phyloP scores from a whole-genome alignment of 2,888 invertebrate species.

The Drosophila emarginata region DNA sequence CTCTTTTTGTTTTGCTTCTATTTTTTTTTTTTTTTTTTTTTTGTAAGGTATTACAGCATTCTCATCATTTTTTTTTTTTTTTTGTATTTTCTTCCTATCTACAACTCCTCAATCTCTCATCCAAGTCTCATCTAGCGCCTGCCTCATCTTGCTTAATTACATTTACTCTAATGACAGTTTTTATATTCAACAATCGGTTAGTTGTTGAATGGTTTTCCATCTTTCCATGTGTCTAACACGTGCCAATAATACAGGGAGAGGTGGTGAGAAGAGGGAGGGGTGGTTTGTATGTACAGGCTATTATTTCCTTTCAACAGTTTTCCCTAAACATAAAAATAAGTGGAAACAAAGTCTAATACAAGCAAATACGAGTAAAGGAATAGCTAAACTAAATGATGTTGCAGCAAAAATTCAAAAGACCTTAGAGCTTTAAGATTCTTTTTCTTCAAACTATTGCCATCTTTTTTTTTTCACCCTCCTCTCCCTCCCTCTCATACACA shows the following conservation, averaged over 20 bases:
- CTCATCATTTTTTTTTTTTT: too few relatives aligned
- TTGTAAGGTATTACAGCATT: too few relatives aligned
- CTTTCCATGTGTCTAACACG: slow-evolving; percentile 55
- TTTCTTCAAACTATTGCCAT: neutral
- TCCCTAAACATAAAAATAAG: slow-evolving; percentile 61
- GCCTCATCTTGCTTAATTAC: slow-evolving; percentile 29
- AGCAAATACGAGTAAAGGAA: slow-evolving; percentile 9
- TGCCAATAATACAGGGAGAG: slow-evolving; percentile 37
- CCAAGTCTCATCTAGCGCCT: neutral
- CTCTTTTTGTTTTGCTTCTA: slow-evolving; percentile 7
- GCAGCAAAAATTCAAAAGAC: slow-evolving; percentile 25
- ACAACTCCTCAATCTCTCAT: neutral
- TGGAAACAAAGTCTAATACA: slow-evolving; percentile 55
- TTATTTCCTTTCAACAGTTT: slow-evolving; percentile 9
- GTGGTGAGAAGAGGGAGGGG: neutral
- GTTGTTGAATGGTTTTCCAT: neutral
- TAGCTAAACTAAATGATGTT: slow-evolving; percentile 49
- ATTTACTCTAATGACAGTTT: slow-evolving; percentile 50
- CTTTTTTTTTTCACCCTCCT: neutral
- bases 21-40: slow-evolving; percentile 9
- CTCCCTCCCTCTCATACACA: neutral
- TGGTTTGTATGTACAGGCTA: neutral
- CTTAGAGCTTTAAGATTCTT: neutral
- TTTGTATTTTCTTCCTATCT: too few relatives aligned
- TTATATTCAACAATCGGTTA: slow-evolving; percentile 16